Percentiles rank a stretch among this genome's conserved stretches.
Conservation (phyloP, 1,140 invertebrate genomes). For the Solenopsis fugax region DNA sequence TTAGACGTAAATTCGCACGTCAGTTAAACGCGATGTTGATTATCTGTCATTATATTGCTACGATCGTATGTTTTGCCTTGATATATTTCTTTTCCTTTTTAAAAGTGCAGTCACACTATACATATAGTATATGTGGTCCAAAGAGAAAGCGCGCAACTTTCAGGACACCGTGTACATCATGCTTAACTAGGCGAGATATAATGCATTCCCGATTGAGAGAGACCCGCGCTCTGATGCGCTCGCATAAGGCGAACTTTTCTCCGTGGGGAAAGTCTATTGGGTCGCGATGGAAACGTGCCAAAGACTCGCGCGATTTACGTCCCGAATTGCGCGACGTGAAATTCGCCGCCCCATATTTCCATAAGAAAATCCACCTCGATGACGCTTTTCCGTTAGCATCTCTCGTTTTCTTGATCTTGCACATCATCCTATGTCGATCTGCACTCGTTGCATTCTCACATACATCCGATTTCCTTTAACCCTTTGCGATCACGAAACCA, state of each 20-base stretch:
- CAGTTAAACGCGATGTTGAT: background rate
- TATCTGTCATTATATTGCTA: background rate
- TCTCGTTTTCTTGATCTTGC: conserved; percentile 11
- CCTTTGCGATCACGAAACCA: conserved; percentile 22
- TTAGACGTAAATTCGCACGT: conserved; percentile 21
- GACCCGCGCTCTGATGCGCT: conserved; percentile 21
- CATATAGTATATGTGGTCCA: background rate
- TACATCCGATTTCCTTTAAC: background rate
- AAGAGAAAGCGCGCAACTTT: conserved; percentile 23
- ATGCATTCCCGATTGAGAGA: conserved; percentile 5
- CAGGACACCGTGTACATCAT: conserved; percentile 7
- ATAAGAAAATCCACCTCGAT: background rate
- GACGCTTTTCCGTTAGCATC: background rate
- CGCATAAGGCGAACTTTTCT: conserved; percentile 44
- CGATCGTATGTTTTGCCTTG: background rate
- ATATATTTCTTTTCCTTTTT: background rate
- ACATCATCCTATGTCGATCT: background rate
- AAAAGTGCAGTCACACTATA: background rate
- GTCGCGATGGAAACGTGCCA: conserved; percentile 43
- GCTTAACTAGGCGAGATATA: conserved; percentile 13
- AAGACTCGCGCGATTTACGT: conserved; percentile 31
- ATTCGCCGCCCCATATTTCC: conserved; percentile 21
- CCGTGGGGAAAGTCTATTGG: conserved; percentile 57
- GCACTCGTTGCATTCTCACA: background rate
- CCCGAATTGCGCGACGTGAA: conserved; percentile 25